phyloP scores from a whole-genome alignment of 2,888 invertebrate genomes.

The Caenorhabditis sp. region DNA sequence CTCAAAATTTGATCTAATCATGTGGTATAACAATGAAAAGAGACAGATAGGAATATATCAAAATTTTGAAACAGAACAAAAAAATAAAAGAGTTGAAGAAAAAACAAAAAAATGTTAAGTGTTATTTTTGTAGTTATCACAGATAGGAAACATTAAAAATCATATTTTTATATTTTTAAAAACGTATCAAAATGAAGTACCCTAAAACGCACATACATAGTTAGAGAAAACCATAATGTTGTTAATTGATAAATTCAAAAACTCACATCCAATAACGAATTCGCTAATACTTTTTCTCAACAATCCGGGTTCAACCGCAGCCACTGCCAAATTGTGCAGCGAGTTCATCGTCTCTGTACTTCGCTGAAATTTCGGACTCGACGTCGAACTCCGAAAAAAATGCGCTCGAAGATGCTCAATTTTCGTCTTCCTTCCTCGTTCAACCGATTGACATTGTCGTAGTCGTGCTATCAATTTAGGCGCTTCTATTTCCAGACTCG shows the following conservation, averaged over 20 bases:
- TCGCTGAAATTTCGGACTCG: conserved; percentile 13
- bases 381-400: conserved; percentile 15
- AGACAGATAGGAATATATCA: no score
- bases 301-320: conserved; percentile 37
- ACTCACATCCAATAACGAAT: conserved; percentile 43
- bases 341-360: conserved; percentile 43
- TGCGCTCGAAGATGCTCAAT: conserved; percentile 12
- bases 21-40: no score
- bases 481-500: conserved; percentile 6
- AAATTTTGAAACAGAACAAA: no score
- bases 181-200: no score
- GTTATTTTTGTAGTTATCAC: no score
- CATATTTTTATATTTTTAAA: no score
- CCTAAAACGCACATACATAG: no score
- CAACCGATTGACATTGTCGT: conserved; percentile 25
- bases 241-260: background rate
- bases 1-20: no score
- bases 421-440: background rate
- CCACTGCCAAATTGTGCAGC: conserved; percentile 33
- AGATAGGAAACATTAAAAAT: no score
- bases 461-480: conserved; percentile 25
- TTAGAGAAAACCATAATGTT: no score
- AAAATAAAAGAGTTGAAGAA: no score
- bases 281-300: conserved; percentile 46
- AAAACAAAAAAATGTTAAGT: no score